These are phyloP conservation scores for Hapalemur alaotrensis DNA, from an alignment of 2,797 vertebrate species.

Conservation along the genomic window DNA sequence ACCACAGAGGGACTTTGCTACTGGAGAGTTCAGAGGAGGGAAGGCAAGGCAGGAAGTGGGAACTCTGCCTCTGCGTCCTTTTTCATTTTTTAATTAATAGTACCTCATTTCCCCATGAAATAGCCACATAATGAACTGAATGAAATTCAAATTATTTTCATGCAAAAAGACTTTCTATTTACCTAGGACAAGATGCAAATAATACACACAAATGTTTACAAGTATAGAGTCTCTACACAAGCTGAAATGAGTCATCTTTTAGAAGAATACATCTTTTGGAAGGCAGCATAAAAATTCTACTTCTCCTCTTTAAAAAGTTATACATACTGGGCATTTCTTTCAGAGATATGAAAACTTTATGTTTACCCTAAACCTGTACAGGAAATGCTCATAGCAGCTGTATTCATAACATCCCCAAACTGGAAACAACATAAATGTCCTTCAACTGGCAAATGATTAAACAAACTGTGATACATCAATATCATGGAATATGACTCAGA, in stretches of 20 bases:
- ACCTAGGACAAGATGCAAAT: neutral
- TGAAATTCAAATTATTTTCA: conserved; percentile 50
- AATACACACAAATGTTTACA: neutral
- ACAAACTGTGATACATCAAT: neutral
- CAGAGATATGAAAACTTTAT: neutral
- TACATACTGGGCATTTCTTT: neutral
- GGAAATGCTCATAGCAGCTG: neutral
- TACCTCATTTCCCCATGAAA: neutral
- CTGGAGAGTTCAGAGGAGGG: neutral
- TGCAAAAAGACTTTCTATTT: neutral
- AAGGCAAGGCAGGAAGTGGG: neutral
- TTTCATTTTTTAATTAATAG: neutral
- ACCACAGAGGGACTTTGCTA: neutral
- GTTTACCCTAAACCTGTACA: neutral
- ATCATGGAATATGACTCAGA: neutral
- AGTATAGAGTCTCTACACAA: neutral
- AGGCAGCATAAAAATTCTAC: neutral
- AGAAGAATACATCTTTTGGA: neutral
- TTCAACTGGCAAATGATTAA: neutral
- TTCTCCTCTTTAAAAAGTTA: neutral
- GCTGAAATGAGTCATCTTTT: neutral
- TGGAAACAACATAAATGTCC: neutral
- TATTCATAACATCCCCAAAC: neutral
- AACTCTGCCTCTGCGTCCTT: neutral
- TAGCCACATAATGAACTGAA: neutral